Conservation (phyloP, 2,888 invertebrate species). For the Ormyrus labotus region DNA sequence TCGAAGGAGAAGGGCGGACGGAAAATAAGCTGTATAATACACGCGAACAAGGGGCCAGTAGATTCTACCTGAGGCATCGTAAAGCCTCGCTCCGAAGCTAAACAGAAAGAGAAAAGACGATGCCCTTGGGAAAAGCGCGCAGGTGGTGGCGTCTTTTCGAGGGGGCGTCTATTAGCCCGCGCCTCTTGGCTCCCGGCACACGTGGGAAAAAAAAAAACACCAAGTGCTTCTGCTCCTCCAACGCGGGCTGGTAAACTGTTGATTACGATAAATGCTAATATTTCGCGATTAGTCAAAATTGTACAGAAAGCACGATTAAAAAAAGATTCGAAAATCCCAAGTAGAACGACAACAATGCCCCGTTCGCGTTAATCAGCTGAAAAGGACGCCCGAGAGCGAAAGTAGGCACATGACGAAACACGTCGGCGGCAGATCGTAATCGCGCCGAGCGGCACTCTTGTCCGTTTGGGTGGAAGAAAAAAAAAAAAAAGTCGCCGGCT, state of each 20-base stretch:
- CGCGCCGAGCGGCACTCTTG: no score
- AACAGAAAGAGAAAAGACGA: slow-evolving; percentile 41
- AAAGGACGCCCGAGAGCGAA: neutral
- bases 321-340: no score
- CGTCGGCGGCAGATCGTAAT: neutral
- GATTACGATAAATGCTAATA: no score
- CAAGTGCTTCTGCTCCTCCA: neutral
- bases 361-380: no score
- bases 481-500: neutral
- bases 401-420: neutral
- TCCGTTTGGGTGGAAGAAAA: neutral
- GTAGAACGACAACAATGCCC: no score
- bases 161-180: slow-evolving; percentile 7
- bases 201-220: slow-evolving; percentile 58
- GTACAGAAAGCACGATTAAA: no score
- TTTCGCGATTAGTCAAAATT: no score
- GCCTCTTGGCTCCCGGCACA: slow-evolving; percentile 35
- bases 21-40: no score
- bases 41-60: neutral
- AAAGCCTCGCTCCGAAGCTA: slow-evolving; percentile 57
- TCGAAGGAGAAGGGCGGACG: slow-evolving; percentile 1
- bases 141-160: slow-evolving; percentile 25
- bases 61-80: slow-evolving; percentile 59
- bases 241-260: neutral
- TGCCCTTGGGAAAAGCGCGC: slow-evolving; percentile 27